phyloP scores from a whole-genome alignment of 2,797 vertebrate genomes.

The Cossypha dichroa region DNA sequence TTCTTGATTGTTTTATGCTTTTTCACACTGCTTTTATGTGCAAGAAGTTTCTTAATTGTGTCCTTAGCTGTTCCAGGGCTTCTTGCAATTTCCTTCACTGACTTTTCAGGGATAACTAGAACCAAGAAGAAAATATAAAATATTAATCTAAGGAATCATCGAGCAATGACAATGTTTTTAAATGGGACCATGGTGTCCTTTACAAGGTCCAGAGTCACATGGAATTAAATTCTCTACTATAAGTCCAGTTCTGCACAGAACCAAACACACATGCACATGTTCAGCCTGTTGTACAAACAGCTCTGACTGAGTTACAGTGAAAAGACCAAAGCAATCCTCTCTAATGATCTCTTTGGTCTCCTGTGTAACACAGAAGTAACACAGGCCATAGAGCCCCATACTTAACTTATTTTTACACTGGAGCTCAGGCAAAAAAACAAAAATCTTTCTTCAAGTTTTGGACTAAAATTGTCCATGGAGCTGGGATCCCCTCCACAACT shows the following conservation, averaged over 20 bases:
- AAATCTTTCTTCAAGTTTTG: not conserved
- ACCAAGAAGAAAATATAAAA: slow-evolving; percentile 12
- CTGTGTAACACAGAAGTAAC: not conserved
- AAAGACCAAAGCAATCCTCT: not conserved
- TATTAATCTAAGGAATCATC: not conserved
- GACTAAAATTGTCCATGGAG: not conserved
- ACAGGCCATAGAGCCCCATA: not conserved
- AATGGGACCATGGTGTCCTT: not conserved
- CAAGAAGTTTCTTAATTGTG: slow-evolving; percentile 78
- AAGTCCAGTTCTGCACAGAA: not conserved
- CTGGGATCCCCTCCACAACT: not conserved
- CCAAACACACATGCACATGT: accelerated
- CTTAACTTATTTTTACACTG: not conserved
- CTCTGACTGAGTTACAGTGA: not conserved
- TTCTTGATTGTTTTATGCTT: slow-evolving; percentile 84
- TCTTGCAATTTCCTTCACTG: slow-evolving; percentile 76
- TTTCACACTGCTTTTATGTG: slow-evolving; percentile 73
- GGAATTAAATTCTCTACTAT: not conserved
- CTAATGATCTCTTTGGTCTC: not conserved
- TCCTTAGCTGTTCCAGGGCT: slow-evolving; percentile 77
- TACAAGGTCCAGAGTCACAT: not conserved
- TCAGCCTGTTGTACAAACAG: not conserved
- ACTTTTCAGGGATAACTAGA: slow-evolving; percentile 87
- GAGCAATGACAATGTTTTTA: not conserved
- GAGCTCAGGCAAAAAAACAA: not conserved